These are phyloP conservation scores for Magallana angulata DNA, from an alignment of 1,140 invertebrate genomes.

Conservation along the genomic window DNA sequence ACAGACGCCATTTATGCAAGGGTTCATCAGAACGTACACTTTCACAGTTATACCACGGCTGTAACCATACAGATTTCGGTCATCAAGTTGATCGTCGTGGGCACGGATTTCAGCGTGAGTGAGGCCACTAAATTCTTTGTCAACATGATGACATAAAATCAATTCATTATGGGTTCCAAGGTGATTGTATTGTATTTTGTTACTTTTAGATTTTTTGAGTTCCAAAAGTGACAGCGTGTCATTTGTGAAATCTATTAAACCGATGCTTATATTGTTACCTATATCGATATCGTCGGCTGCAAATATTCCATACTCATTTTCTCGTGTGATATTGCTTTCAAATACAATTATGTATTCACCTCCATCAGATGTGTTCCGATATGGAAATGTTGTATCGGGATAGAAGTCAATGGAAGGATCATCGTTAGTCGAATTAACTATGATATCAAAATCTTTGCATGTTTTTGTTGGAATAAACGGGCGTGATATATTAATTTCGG, in stretches of 20 bases:
- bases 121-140: conserved; percentile 23
- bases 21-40: conserved; percentile 46
- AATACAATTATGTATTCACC: not conserved
- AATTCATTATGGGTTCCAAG: not conserved
- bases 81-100: conserved; percentile 33
- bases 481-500: not conserved
- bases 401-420: not conserved
- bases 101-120: not conserved
- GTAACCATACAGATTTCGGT: not conserved
- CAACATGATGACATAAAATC: conserved; percentile 31
- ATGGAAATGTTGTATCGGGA: not conserved
- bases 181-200: not conserved
- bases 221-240: not conserved
- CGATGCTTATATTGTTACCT: not conserved
- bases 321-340: not conserved
- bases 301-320: conserved; percentile 6
- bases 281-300: not conserved
- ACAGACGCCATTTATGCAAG: conserved; percentile 55
- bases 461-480: not conserved
- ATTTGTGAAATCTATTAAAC: not conserved
- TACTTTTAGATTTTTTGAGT: not conserved
- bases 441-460: not conserved
- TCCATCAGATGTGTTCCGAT: not conserved
- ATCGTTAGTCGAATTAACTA: not conserved
- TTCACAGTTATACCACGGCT: conserved; percentile 26